Conservation (phyloP, 2,797 vertebrate species). For the Pseudopleuronectes americanus region DNA sequence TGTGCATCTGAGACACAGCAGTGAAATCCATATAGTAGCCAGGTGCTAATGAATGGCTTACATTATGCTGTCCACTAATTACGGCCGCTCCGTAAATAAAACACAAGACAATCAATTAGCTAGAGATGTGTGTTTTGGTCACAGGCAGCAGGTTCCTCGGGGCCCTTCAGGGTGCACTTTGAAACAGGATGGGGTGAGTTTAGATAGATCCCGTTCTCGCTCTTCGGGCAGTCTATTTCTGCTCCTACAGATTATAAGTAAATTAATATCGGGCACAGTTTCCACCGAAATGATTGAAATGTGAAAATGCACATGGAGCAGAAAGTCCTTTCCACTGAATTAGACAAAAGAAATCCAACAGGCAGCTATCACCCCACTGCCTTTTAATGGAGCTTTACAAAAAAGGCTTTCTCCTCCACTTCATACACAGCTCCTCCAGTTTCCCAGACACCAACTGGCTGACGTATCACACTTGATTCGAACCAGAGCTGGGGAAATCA, state of each 20-base stretch:
- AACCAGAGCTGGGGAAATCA: constrained; percentile 82
- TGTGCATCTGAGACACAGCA: constrained; percentile 86
- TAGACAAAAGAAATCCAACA: constrained; percentile 78
- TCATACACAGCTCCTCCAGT: constrained; percentile 71
- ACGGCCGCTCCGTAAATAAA: constrained; percentile 87
- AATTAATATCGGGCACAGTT: constrained; percentile 76
- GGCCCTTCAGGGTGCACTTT: constrained; percentile 80
- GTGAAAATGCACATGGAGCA: constrained; percentile 63
- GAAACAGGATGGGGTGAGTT: constrained; percentile 69
- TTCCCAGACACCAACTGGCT: constrained; percentile 77
- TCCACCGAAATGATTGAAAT: constrained; percentile 67
- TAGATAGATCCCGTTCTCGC: constrained; percentile 79
- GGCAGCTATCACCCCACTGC: constrained; percentile 70
- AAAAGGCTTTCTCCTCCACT: constrained; percentile 77
- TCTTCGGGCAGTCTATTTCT: constrained; percentile 71
- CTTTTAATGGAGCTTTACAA: constrained; percentile 75
- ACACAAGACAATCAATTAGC: constrained; percentile 89
- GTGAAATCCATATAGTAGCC: constrained; percentile 85
- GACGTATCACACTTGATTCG: constrained; percentile 78
- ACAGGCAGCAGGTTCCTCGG: constrained; percentile 78
- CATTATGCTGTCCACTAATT: constrained; percentile 89
- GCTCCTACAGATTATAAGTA: constrained; percentile 72
- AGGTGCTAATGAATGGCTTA: constrained; percentile 89
- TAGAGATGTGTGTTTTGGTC: constrained; percentile 83
- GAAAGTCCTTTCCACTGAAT: constrained; percentile 74